Base-by-base conservation (phyloP, 2,888 invertebrate species). In the Hirtodrosophila cameraria region DNA sequence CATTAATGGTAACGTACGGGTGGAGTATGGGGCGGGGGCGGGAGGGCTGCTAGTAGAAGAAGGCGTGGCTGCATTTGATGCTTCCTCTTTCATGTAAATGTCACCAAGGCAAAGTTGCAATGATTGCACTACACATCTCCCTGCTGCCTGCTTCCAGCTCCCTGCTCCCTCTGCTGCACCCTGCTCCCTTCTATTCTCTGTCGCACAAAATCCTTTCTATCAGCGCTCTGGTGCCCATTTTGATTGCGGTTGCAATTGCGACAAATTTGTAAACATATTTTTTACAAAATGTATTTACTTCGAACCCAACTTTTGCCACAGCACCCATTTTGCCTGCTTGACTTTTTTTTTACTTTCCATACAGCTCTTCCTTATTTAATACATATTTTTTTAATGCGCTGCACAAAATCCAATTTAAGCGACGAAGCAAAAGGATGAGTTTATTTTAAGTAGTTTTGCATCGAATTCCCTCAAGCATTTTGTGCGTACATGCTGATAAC, bases 371-470 rank as follows among this genome's bases (percentile, higher is more conserved):
- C 28, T 45, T 18, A 48, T 36, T 42, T 13, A 15, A 7, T 35
- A 20, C 31, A 38, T 20, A 15, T 20, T 12, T 41, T 61, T 54
- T 64, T 53, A 55, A 71, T 66, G 46, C 55, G 31, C 41, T 63
- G 35, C 62, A 52, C 46, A 49, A 66, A 77, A 84, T 81, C 85
- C 80, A 84, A 84, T 84, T 81, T 73, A 62, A 74, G 53, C 27
- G 30, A 15, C 36, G 41, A 3, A 58, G 53, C 45, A 18, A 38
- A 39, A 65, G 66, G 57, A 70, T 70, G 78, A 73, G 80, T 78
- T 81, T 68, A 81, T 84, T 84, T 81, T 81, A 81, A 81, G 80
- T 81, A 81, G 80, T 81, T 80, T 75, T 73, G 50, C 71, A 41
- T 52, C 42, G 48, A 75, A 81, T 73, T 81, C 82, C 80, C 79